Evolutionary conservation across 2,113 vertebrate species (phyloP), one percentile per base, ranked within the genome.

Genomic region (Limnothrissa miodon): DNA sequence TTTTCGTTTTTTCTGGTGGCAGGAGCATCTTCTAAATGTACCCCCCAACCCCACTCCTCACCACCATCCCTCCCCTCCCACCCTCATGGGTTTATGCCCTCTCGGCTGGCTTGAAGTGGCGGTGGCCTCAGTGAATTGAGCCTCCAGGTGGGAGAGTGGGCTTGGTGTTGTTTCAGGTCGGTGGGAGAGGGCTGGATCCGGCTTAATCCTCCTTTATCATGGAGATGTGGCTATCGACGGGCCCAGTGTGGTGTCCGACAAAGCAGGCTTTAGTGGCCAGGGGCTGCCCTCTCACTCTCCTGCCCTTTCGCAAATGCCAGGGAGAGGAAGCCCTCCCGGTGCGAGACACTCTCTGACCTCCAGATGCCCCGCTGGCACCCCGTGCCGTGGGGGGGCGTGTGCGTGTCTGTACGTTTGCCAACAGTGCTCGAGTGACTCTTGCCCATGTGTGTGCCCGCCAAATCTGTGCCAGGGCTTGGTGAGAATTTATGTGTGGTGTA

Each of bases 161-260:
- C 59, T 8, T 66, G 59, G 25, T 33, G 59, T 66, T 66, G 59
- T 66, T 33, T 66, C 59, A 66, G 59, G 59, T 13, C n/a, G 33
- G 44, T 17, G 46, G 62, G 23, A 45, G 48, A 79, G 78, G n/a
- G 80, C 79, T 17, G 51, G 85, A 86, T 81, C 74, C 62, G 44
- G 62, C 79, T 53, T 86, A 81, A 86, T 86, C 85, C 46, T 79
- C 79, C 62, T 84, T 80, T 82, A 85, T 84, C 82, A 85, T 83
- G 74, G 81, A 70, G 82, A 83, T 88, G 81, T 86, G 79, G 59
- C 59, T 66, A 66, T 66, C 29, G 59, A 66, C 25, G 25, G 59
- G 59, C 59, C n/a, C 59, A 66, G 59, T 66, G 59, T 66, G 59
- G 25, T 59, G 59, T 33, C 59, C 59, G 33, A 25, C 25, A 29